A percentile compares a stretch with the other conserved stretches of the same genome.
phyloP scores from a whole-genome alignment of 92 coral and sea anemone species.

The Porites rus region DNA sequence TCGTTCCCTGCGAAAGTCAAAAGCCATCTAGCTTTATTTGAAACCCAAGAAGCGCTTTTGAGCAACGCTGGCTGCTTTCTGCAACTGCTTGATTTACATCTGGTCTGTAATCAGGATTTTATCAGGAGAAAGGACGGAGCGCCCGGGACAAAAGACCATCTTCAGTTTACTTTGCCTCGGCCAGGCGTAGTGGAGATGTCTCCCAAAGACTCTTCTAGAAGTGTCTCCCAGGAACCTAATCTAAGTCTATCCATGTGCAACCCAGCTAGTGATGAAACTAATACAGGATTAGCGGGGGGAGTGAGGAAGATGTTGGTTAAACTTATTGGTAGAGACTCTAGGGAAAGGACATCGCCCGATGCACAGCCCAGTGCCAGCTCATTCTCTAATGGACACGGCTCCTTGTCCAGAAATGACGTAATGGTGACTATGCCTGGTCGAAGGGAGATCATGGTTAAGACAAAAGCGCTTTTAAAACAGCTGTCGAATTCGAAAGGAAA shows the following conservation, averaged over 20 bases:
- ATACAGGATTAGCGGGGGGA: slow-evolving; percentile 68
- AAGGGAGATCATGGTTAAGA: slow-evolving; percentile 31
- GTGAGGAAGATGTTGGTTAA: slow-evolving; percentile 68
- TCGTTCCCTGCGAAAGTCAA: slow-evolving; percentile 67
- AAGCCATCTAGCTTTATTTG: slow-evolving; percentile 72
- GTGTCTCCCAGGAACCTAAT: slow-evolving; percentile 57
- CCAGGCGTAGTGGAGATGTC: slow-evolving; percentile 69
- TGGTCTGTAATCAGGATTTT: slow-evolving; percentile 47
- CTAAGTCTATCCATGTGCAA: slow-evolving; percentile 53
- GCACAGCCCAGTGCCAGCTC: slow-evolving; percentile 14
- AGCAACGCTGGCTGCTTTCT: slow-evolving; percentile 78
- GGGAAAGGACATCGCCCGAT: slow-evolving; percentile 37
- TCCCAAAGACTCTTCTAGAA: slow-evolving; percentile 72
- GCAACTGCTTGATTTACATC: slow-evolving; percentile 74
- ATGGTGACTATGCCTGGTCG: slow-evolving; percentile 5
- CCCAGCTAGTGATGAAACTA: slow-evolving; percentile 19
- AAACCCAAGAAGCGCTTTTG: slow-evolving; percentile 79
- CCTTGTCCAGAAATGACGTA: slow-evolving; percentile 4
- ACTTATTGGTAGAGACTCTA: slow-evolving; percentile 66
- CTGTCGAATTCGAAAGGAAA: slow-evolving; percentile 78
- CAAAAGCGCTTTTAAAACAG: slow-evolving; percentile 63
- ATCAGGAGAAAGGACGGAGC: slow-evolving; percentile 22
- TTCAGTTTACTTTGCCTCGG: slow-evolving; percentile 62
- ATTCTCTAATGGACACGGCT: not conserved
- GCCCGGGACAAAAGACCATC: slow-evolving; percentile 26